Conservation (phyloP, 2,113 vertebrate species). For the Rattus rattus region DNA sequence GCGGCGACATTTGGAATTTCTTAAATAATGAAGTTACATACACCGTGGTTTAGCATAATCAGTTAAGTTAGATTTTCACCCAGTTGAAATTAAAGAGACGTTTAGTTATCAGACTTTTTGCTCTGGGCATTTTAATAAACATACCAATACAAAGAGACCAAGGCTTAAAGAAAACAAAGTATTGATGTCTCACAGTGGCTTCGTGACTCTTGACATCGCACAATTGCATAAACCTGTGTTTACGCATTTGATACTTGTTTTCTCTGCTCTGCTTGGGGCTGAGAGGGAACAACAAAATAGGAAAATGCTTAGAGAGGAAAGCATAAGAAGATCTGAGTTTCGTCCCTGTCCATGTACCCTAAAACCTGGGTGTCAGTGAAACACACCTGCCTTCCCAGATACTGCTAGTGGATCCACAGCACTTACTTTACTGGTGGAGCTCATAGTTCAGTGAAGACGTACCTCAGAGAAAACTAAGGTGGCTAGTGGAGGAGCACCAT, state of each 20-base stretch:
- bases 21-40: conserved; percentile 55
- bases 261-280: not conserved
- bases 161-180: not conserved
- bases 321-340: not conserved
- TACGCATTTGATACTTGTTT: not conserved
- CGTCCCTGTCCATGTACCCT: not conserved
- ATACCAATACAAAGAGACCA: not conserved
- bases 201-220: not conserved
- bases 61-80: conserved; percentile 8
- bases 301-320: not conserved
- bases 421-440: no score
- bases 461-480: not conserved
- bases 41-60: not conserved
- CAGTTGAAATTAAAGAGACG: conserved; percentile 28
- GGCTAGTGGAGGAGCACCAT: not conserved
- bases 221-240: not conserved
- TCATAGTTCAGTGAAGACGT: not conserved
- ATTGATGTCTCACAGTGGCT: not conserved
- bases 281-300: no score
- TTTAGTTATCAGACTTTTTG: conserved; percentile 9
- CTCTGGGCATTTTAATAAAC: conserved; percentile 4
- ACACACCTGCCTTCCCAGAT: not conserved
- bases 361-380: not conserved
- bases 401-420: no score
- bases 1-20: conserved; percentile 48